A percentile compares a stretch with the other conserved stretches of the same genome.
Evolutionary conservation across 2,113 vertebrate species (phyloP).

Genomic region (Agelaius tricolor): DNA sequence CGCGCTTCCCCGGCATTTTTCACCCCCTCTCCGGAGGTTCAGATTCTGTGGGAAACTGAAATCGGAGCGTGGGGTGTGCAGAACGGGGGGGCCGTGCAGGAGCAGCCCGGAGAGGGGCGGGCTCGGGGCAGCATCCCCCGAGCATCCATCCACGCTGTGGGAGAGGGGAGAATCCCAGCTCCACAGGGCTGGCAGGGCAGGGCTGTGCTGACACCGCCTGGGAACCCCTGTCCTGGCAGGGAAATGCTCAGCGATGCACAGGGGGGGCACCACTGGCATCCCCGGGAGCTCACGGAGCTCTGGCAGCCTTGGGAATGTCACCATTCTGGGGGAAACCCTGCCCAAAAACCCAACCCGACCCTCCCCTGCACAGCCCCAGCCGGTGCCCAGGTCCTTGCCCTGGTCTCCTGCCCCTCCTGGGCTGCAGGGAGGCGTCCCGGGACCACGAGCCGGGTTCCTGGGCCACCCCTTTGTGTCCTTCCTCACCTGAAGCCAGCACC

Average conservation of each 20-base stretch:
- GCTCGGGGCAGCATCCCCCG: not conserved
- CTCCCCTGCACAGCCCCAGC: too few species aligned
- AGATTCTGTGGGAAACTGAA: not conserved
- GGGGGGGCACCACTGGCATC: too few species aligned
- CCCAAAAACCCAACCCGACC: fast-evolving
- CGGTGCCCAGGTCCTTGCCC: too few species aligned
- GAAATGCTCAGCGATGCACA: not conserved
- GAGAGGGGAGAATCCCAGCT: not conserved
- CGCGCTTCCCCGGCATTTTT: not conserved
- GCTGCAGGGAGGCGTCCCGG: not conserved
- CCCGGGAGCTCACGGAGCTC: too few species aligned
- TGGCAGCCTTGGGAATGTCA: not conserved
- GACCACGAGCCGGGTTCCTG: not conserved
- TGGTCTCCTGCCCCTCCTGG: not conserved
- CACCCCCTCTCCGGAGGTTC: not conserved
- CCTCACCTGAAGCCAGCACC: not conserved
- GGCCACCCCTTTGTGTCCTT: not conserved
- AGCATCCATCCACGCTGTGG: not conserved
- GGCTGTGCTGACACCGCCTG: not conserved
- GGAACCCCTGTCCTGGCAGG: not conserved
- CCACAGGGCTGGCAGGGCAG: not conserved
- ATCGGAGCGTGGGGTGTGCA: not conserved
- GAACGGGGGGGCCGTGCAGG: not conserved
- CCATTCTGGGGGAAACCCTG: not conserved
- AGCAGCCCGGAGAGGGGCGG: not conserved